Evolutionary conservation across 1,140 invertebrate genomes (phyloP), one percentile per base, ranked within the genome.

Genomic region (Limonius californicus): DNA sequence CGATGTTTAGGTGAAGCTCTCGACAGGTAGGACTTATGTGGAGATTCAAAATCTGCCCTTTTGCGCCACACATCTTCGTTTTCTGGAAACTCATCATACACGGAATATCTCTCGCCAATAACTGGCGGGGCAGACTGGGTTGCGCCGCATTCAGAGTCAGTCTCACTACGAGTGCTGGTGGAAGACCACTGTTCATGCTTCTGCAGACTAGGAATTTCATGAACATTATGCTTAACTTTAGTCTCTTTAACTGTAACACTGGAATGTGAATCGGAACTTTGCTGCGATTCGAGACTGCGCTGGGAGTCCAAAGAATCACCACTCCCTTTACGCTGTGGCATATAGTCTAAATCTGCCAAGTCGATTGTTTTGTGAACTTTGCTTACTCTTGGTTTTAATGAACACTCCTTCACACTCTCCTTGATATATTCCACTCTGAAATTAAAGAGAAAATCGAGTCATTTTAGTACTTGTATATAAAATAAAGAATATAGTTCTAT

Each of bases 251-350:
- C 50, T 14, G 67, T 68, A 2, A 59, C 30, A 19, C 63, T 67
- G 8, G 61, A 59, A 54, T 72, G 68, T 21, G 71, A 72, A 57
- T 74, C 70, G 14, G 66, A 57, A 57, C 45, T 50, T 18, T 50
- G 45, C 19, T 50, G 45, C 7, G 70, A 74, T 50, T 71, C 71
- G 19, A 65, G 68, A 61, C 72, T 75, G n/a, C 64, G 61, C 50
- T 80, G 74, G 53, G 81, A 83, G 3, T 78, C 77, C 23, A 84
- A 70, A 57, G 81, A 83, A 64, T 85, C 82, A 16, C 81, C 45
- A 19, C 45, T 50, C 2, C 16, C 81, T 70, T 84, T 84, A 14
- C 81, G 73, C 39, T 68, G 64, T 8, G 68, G 68, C 1, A 57
- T 65, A 58, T 70, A 72, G 20, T 71, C 69, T n/a, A 73, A 62